Evolutionary conservation across 1,140 invertebrate genomes (phyloP), one percentile per base, ranked within the genome.

Genomic region (Akabosia matsudoensis): DNA sequence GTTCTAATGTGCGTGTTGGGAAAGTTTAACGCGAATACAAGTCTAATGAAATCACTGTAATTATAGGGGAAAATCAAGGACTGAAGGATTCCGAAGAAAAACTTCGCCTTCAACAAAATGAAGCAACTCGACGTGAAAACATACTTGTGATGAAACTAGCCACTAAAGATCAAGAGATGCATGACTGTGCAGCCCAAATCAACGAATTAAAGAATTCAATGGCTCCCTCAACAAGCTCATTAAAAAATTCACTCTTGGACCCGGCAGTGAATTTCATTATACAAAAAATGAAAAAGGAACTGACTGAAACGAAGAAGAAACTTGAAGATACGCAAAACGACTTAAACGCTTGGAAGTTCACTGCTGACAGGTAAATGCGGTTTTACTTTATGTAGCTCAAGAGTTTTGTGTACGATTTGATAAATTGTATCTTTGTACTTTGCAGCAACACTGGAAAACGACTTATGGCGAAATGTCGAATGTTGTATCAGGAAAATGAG

Each of bases 401-500:
- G 13, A 52, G n/a, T n/a, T n/a, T n/a, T n/a, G n/a, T n/a, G n/a
- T n/a, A n/a, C n/a, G n/a, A n/a, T n/a, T n/a, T n/a, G 77, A 51
- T 0, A 28, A 16, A 73, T 37, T 70, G 34, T 76, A 30, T 76
- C 28, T 80, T 28, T 14, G 13, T 75, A 74, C 80, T 76, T 78
- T 84, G 64, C 82, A 91, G 90, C 78, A 95, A 97, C 87, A 98
- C 96, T 45, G 97, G 97, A 24, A 98, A 98, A 87, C 91, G 96
- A 78, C 87, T 99, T 75, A 98, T 99, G 96, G 95, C 96, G 3
- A 98, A 97, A 85, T 98, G 97, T 84, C 89, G 95, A 77, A 87
- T 97, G 78, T 86, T 99, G n/a, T 93, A 98, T 84, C 95, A 97
- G 85, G 97, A 99, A 86, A 99, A 99, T 86, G 97, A 98, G 86